Percentiles rank a stretch among this genome's conserved stretches.
These are phyloP conservation scores for Cyclophora punctaria DNA, from an alignment of 2,888 invertebrate genomes.

Conservation along the genomic window DNA sequence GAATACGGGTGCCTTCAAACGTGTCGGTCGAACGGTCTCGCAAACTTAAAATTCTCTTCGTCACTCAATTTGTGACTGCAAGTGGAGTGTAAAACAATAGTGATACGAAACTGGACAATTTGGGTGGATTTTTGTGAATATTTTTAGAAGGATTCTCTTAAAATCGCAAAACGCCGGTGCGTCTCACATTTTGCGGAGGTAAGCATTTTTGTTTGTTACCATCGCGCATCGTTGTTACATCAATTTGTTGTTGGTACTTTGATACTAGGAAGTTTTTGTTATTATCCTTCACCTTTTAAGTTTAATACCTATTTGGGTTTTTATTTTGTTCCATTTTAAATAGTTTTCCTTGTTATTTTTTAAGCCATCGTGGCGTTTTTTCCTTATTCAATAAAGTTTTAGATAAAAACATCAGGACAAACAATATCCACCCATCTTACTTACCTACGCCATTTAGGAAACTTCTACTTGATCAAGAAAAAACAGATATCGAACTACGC, in stretches of 20 bases:
- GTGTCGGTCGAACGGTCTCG: constrained; percentile 33
- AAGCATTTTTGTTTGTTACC: constrained; percentile 45
- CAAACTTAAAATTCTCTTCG: constrained; percentile 53
- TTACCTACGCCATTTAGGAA: too few relatives aligned
- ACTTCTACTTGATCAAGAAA: too few relatives aligned
- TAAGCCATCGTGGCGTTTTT: too few relatives aligned
- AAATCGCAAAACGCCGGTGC: constrained; percentile 43
- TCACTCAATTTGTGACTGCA: constrained; percentile 53
- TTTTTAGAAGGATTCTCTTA: constrained; percentile 31
- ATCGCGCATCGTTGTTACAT: constrained; percentile 20
- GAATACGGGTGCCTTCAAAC: constrained; percentile 38
- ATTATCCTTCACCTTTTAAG: too few relatives aligned
- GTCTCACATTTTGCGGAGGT: constrained; percentile 61
- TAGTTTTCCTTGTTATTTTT: too few relatives aligned
- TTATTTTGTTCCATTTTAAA: too few relatives aligned
- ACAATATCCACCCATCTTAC: too few relatives aligned
- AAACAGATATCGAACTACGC: too few relatives aligned
- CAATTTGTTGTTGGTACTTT: constrained; percentile 6
- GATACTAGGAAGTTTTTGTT: constrained; percentile 1
- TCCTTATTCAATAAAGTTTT: too few relatives aligned
- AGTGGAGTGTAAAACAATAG: constrained; percentile 49
- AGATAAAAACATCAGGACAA: too few relatives aligned
- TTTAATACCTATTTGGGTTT: too few relatives aligned
- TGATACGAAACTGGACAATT: constrained; percentile 8
- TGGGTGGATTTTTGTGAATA: neutral